Conservation (phyloP, 2,797 vertebrate genomes). For the Linurgus olivaceus region DNA sequence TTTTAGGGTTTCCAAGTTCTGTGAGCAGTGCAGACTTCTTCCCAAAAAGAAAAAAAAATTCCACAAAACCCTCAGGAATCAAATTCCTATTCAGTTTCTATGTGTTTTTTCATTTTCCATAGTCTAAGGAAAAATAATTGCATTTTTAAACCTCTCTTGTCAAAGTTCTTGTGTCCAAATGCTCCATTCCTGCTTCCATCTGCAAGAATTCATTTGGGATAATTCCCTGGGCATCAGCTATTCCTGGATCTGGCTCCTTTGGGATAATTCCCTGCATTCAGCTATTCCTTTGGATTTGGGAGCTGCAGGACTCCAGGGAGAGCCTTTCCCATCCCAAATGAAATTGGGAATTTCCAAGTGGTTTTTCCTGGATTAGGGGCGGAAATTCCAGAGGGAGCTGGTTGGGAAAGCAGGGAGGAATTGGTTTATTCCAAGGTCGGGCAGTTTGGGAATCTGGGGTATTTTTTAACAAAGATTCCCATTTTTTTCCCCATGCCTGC, state of each 20-base stretch:
- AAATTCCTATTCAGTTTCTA: not conserved
- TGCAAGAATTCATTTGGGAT: not conserved
- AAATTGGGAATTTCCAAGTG: not conserved
- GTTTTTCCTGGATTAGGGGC: not conserved
- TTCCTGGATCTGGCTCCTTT: not conserved
- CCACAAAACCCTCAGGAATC: rapidly evolving
- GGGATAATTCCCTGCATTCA: not conserved
- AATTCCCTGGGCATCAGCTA: not conserved
- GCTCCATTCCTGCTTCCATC: not conserved
- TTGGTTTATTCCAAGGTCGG: not conserved
- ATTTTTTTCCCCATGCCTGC: not conserved
- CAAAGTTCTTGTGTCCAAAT: not conserved
- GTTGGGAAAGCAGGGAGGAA: rapidly evolving
- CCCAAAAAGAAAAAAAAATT: rapidly evolving
- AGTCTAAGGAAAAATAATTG: not conserved
- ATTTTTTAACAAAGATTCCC: not conserved
- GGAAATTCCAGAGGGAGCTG: not conserved
- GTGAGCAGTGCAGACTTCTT: not conserved
- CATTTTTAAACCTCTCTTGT: not conserved
- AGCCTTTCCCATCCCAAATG: not conserved
- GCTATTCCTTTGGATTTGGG: not conserved
- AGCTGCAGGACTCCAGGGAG: not conserved
- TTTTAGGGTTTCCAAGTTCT: not conserved
- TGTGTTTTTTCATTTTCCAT: not conserved
- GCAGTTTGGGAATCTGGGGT: not conserved